Evolutionary conservation across 2,888 invertebrate genomes (phyloP).

Genomic region (Cosmia trapezina): DNA sequence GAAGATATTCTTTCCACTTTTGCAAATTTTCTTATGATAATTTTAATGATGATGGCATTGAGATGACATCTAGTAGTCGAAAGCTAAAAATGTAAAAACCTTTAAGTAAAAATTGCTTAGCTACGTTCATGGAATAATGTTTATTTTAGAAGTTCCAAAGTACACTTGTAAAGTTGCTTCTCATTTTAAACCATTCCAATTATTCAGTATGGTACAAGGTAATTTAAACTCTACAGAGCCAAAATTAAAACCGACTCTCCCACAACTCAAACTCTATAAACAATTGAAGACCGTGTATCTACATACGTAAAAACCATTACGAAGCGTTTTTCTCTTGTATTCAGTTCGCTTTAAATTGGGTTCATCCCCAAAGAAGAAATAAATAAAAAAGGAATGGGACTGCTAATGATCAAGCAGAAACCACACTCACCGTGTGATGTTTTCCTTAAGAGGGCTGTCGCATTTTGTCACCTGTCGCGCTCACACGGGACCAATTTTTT

Average conservation of each 20-base stretch:
- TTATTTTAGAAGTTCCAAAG: conserved; percentile 1
- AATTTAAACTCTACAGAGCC: background rate
- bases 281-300: background rate
- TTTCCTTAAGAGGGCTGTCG: background rate
- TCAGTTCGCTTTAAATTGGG: conserved; percentile 28
- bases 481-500: too few relatives aligned
- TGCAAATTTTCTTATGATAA: conserved; percentile 1
- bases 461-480: too few relatives aligned
- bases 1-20: conserved; percentile 55
- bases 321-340: conserved; percentile 23
- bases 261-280: background rate
- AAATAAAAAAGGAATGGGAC: background rate
- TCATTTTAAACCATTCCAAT: conserved; percentile 13
- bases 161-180: conserved; percentile 12
- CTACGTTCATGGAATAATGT: background rate
- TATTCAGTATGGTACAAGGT: background rate
- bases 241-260: background rate
- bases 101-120: background rate
- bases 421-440: background rate
- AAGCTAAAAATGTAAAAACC: background rate
- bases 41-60: conserved; percentile 24
- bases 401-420: conserved; percentile 1
- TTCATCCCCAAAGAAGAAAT: conserved; percentile 1
- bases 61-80: conserved; percentile 14
- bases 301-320: conserved; percentile 20